Evolutionary conservation across 2,888 invertebrate species (phyloP), one percentile per base, ranked within the genome.

Genomic region (Diplolepis rosae): DNA sequence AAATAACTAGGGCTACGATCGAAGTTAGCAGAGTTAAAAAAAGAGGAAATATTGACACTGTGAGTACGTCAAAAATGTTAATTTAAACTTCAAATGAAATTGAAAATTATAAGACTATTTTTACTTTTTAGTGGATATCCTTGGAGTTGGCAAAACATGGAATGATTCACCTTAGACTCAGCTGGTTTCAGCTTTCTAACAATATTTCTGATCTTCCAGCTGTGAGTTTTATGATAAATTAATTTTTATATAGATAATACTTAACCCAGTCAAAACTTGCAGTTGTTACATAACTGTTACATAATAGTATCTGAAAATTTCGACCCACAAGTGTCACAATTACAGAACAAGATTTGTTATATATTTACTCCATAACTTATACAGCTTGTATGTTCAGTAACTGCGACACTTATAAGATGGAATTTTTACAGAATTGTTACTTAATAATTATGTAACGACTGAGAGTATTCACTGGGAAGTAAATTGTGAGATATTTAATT

Each of bases 81-180:
- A 9, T 30, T n/a, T 39, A n/a, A 39, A 69, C 56, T 15, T 11
- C 24, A 66, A 42, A 30, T 67, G 61, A 65, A 84, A 82, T 74
- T 83, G 35, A 61, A 15, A 72, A 54, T 39, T 51, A 35, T 56
- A 61, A 27, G 65, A 71, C n/a, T 35, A 65, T 72, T 35, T 11
- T 72, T 67, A 48, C 67, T 76, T 69, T 78, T 78, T 45, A 98
- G 97, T 98, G 99, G 98, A 92, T 97, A 78, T 95, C 96, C 0
- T 91, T 99, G 79, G 98, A 98, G 89, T 95, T 97, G 89, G 98
- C 97, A 7, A 98, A 97, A 88, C 96, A 97, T 85, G 99, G 99
- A 5, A 94, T 97, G 90, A 92, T 99, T 0, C 97, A 98, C 85
- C 89, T 99, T 67, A 93, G 96, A 66, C 91, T 98, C 66, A 94